These are phyloP conservation scores for Eugnorisma glareosa DNA, from an alignment of 2,888 invertebrate genomes.

Conservation along the genomic window DNA sequence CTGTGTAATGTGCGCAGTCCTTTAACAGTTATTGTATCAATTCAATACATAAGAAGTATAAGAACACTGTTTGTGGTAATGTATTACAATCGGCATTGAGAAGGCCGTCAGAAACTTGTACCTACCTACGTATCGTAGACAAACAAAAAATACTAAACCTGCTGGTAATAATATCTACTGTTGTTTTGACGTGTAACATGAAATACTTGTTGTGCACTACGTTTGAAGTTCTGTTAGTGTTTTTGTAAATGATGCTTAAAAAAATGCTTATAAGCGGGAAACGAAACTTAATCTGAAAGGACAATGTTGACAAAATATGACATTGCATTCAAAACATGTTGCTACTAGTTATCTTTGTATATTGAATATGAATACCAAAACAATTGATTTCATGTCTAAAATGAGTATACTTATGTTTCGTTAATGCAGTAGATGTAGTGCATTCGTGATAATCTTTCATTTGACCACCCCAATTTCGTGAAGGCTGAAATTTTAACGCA, in stretches of 20 bases:
- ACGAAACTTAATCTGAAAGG: background rate
- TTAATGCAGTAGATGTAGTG: background rate
- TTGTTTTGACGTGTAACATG: constrained; percentile 11
- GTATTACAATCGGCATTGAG: constrained; percentile 39
- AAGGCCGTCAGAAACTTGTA: constrained; percentile 28
- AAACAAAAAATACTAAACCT: constrained; percentile 39
- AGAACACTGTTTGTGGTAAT: constrained; percentile 23
- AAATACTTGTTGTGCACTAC: constrained; percentile 6
- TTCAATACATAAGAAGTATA: constrained; percentile 38
- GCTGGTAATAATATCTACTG: background rate
- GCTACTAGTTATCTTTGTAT: too few relatives aligned
- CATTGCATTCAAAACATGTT: too few relatives aligned
- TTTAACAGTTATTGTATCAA: constrained; percentile 21
- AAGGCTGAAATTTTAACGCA: background rate
- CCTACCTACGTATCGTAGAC: background rate
- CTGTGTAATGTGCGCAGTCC: background rate
- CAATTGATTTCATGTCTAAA: background rate
- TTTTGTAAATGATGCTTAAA: background rate
- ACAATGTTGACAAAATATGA: background rate
- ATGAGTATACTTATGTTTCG: background rate
- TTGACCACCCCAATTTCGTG: background rate
- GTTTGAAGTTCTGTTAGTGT: background rate
- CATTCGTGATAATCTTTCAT: constrained; percentile 17
- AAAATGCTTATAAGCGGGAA: too few relatives aligned
- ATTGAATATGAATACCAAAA: background rate